Evolutionary conservation across 2,888 invertebrate genomes (phyloP).

Genomic region (Yponomeuta plumbellus): DNA sequence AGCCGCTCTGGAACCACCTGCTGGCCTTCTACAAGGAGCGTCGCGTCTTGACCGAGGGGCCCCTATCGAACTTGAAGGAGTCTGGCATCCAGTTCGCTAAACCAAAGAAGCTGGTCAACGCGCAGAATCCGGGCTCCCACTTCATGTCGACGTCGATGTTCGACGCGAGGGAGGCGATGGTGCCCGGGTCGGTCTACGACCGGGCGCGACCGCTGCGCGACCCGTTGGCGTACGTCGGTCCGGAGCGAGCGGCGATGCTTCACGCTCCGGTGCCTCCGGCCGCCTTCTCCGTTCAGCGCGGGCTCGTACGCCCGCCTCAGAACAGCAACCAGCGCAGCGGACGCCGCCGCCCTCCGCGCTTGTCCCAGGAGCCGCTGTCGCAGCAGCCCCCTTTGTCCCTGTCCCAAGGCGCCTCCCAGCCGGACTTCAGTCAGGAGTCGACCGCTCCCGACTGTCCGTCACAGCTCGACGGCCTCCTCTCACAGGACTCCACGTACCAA

Average conservation of each 20-base stretch:
- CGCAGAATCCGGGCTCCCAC: constrained; percentile 95
- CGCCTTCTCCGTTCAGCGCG: constrained; percentile 94
- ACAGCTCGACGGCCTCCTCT: constrained; percentile 95
- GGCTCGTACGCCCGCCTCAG: constrained; percentile 83
- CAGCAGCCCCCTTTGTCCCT: constrained; percentile 83
- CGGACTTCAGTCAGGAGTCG: constrained; percentile 88
- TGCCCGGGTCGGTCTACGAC: constrained; percentile 95
- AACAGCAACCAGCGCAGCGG: constrained; percentile 66
- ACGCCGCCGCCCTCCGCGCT: constrained; percentile 59
- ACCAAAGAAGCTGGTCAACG: constrained; percentile 96
- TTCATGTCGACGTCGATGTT: constrained; percentile 99
- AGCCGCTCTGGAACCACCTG: constrained; percentile 98
- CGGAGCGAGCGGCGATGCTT: constrained; percentile 84
- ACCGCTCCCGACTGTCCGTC: constrained; percentile 91
- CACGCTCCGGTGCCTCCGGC: constrained; percentile 94
- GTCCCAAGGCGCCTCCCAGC: constrained; percentile 84
- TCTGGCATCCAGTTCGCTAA: constrained; percentile 98
- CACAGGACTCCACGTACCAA: constrained; percentile 93
- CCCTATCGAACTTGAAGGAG: constrained; percentile 96
- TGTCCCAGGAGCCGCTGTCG: constrained; percentile 83
- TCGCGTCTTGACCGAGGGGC: constrained; percentile 97
- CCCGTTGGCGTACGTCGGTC: constrained; percentile 94
- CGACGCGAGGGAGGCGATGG: constrained; percentile 96
- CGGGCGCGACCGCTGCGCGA: constrained; percentile 89
- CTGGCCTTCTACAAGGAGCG: constrained; percentile 98